A percentile compares a stretch with the other conserved stretches of the same genome.
Conservation (phyloP, 2,888 invertebrate genomes). For the Cryptocephalus primarius region DNA sequence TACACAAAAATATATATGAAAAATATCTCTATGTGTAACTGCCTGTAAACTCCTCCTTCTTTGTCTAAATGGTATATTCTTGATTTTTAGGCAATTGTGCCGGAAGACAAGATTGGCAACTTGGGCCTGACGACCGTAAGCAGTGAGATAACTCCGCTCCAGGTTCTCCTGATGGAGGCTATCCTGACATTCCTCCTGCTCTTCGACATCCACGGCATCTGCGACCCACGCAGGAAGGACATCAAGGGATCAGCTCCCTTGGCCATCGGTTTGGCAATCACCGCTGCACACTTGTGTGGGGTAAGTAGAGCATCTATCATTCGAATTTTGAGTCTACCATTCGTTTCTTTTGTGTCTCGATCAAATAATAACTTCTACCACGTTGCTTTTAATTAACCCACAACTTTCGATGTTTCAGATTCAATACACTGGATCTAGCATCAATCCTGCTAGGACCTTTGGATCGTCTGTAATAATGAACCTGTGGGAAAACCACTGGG, state of each 20-base stretch:
- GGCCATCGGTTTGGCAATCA: constrained; percentile 54
- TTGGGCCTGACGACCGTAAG: constrained; percentile 45
- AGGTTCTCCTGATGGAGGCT: constrained; percentile 74
- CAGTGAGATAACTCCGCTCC: constrained; percentile 47
- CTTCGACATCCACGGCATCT: constrained; percentile 52
- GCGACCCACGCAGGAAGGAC: constrained; percentile 49
- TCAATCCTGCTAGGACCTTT: constrained; percentile 61
- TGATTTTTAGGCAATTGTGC: constrained; percentile 38
- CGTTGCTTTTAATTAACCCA: too few relatives aligned
- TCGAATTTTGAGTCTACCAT: constrained; percentile 1
- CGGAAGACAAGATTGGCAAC: constrained; percentile 27
- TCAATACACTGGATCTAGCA: constrained; percentile 54
- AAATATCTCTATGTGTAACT: too few relatives aligned
- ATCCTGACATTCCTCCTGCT: constrained; percentile 64
- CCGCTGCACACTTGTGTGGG: constrained; percentile 51
- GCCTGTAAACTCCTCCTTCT: too few relatives aligned
- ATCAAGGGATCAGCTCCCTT: constrained; percentile 52
- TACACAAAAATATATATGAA: too few relatives aligned
- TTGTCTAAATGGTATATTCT: too few relatives aligned
- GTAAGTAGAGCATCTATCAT: constrained; percentile 44
- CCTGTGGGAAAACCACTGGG: constrained; percentile 54
- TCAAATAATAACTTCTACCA: too few relatives aligned
- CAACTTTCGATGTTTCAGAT: constrained; percentile 37
- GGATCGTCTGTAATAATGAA: constrained; percentile 56
- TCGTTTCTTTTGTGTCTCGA: too few relatives aligned